These are phyloP conservation scores for Pelusios castaneus DNA, from an alignment of 2,113 vertebrate genomes.

Conservation along the genomic window DNA sequence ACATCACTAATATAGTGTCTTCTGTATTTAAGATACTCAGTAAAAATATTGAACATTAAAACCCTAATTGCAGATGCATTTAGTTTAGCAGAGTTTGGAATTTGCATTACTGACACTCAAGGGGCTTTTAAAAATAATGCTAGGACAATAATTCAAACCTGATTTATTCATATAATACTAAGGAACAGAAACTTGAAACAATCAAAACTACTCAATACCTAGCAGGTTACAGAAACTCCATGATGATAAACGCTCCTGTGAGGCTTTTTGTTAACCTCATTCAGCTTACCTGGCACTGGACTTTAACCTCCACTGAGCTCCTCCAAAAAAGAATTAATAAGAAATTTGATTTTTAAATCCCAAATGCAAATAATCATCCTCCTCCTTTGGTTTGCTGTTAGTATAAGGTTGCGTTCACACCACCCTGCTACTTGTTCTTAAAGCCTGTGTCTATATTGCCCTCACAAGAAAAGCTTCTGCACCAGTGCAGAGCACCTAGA, in stretches of 20 bases:
- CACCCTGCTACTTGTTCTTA: neutral
- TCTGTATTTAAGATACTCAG: neutral
- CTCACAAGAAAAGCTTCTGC: neutral
- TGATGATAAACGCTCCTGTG: neutral
- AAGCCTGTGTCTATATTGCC: neutral
- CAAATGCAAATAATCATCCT: rapidly evolving
- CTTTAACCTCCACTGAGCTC: neutral
- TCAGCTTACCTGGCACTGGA: neutral
- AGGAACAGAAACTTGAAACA: neutral
- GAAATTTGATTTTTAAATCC: neutral
- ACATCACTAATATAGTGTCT: neutral
- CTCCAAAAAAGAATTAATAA: neutral
- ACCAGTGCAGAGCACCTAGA: neutral
- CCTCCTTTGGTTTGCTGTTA: neutral
- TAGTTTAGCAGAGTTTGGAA: neutral
- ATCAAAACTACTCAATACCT: neutral
- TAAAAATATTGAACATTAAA: neutral
- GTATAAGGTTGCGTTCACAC: neutral
- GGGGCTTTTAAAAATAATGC: neutral
- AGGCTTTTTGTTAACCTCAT: rapidly evolving
- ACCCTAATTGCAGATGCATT: neutral
- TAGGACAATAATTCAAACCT: neutral
- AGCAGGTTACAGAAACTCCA: constrained; percentile 20
- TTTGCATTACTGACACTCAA: rapidly evolving
- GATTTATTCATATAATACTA: neutral